Base-by-base conservation (phyloP, 2,113 vertebrate species). In the Solea senegalensis region DNA sequence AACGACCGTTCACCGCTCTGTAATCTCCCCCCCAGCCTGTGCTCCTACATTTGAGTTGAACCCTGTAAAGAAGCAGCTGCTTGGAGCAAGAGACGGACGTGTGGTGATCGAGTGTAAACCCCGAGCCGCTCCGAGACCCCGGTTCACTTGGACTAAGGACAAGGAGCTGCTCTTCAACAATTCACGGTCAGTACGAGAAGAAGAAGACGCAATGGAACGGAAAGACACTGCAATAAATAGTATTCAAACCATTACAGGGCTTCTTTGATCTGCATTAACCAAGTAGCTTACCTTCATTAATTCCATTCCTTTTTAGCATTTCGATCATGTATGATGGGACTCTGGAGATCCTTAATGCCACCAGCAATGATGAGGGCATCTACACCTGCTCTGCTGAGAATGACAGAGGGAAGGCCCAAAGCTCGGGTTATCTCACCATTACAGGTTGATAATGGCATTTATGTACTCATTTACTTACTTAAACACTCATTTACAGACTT, bases 351-450 rank as follows among this genome's bases (percentile, higher is more conserved):
- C 90, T 94, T 58, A 98, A 98, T 11, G 93, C 96, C 50, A 96
- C 96, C 45, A 94, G 83, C 55, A 91, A 93, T 15, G 98, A 99
- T 45, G 95, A 95, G 61, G 98, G 97, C 2, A 55, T 89, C 26
- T 99, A 98, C 64, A 98, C 93, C 0, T 99, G 98, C 84, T 96
- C 96, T 69, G 97, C 96, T 13, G 97, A 98, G 92, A 99, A 99
- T 69, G 95, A 98, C 69, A 90, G 94, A 80, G 98, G 98, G 48
- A 99, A 96, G 82, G 93, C 94, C 76, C 98, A 97, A 76, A 98
- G 95, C 86, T 96, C 96, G 0, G 96, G 96, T 55, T 94, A 91
- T 49, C 95, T 99, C 54, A 94, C 94, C 75, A 96, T 98, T 82
- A 98, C 95, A 90, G 96, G 98, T 99, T 7, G 50, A 75, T 15